Evolutionary conservation across 2,113 vertebrate genomes (phyloP), one percentile per base, ranked within the genome.

Genomic region (Osmerus eperlanus): DNA sequence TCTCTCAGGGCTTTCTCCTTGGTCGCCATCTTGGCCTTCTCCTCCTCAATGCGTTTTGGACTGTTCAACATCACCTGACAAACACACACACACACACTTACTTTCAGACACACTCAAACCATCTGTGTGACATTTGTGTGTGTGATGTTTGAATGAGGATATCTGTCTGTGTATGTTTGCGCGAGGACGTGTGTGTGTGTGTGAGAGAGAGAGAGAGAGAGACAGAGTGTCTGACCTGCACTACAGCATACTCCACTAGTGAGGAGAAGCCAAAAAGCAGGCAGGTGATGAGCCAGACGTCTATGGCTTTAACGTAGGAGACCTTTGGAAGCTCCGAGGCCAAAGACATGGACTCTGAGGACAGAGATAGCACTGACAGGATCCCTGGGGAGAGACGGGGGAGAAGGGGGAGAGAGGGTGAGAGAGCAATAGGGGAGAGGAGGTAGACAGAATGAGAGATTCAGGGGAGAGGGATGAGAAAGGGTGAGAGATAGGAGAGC

Each of bases 251-350:
- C 67, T 99, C 95, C 82, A 99, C 96, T 78, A 99, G 90, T 0
- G 96, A 98, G 0, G 93, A 95, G 83, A 97, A 99, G 0, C 96
- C 96, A 72, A 95, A 99, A 58, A 99, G 93, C 65, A 99, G 94
- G 78, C 97, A 99, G 28, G 95, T 92, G 55, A 99, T 97, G 81
- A 99, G 91, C 97, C 97, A 99, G 23, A 98, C 94, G 8, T 99
- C 97, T 63, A 99, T 94, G 62, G 97, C 97, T 85, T 99, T 99
- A 75, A 99, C 95, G 0, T 99, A 99, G 59, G 97, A 99, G 41
- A 99, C 97, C 87, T 99, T 99, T 55, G 97, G 97, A 29, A 99
- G 93, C 77, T 98, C 96, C 21, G 97, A 94, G 0, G 97, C 96
- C 77, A 99, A 89, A 3, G 91, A 93, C 61, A 95, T 98, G 72